Evolutionary conservation across 1,140 invertebrate genomes (phyloP).

Genomic region (Bradysia coprophila): DNA sequence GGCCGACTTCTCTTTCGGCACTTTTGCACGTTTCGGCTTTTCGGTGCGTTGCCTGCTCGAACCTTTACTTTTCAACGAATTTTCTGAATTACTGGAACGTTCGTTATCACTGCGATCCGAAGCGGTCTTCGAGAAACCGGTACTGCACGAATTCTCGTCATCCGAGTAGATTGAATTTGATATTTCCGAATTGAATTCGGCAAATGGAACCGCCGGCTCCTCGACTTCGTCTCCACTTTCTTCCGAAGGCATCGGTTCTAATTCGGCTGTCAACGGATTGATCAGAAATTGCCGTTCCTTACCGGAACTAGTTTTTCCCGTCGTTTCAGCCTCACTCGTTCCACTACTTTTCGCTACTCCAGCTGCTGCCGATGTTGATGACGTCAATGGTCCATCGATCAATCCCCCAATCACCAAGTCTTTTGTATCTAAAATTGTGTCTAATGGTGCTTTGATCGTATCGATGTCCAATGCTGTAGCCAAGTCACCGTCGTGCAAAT

Average conservation of each 20-base stretch:
- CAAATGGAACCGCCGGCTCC: slow-evolving; percentile 23
- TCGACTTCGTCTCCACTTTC: slow-evolving; percentile 30
- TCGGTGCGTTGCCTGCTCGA: slow-evolving; percentile 24
- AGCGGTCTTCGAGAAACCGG: slow-evolving; percentile 11
- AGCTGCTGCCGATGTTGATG: slow-evolving; percentile 2
- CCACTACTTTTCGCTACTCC: slow-evolving; percentile 1
- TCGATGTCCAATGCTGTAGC: slow-evolving; percentile 29
- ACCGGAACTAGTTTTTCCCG: slow-evolving; percentile 25
- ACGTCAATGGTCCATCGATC: slow-evolving; percentile 11
- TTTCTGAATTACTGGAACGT: slow-evolving; percentile 16
- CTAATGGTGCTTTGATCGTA: slow-evolving; percentile 21
- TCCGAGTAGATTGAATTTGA: slow-evolving; percentile 41
- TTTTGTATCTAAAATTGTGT: slow-evolving; percentile 22
- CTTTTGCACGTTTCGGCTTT: slow-evolving; percentile 14
- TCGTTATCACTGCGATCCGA: slow-evolving; percentile 36
- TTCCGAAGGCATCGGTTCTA: slow-evolving; percentile 62
- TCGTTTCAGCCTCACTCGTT: slow-evolving; percentile 6
- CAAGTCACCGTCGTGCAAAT: slow-evolving; percentile 29
- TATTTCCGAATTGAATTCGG: slow-evolving; percentile 11
- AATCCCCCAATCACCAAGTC: slow-evolving; percentile 21
- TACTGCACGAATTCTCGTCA: slow-evolving; percentile 27
- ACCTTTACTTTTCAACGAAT: slow-evolving; percentile 17
- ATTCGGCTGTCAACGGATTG: slow-evolving; percentile 68
- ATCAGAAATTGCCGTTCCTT: slow-evolving; percentile 59
- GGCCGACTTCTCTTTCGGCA: slow-evolving; percentile 18